A percentile compares a stretch with the other conserved stretches of the same genome.
phyloP scores from a whole-genome alignment of 2,888 invertebrate genomes.

The Oeneis ivallda region DNA sequence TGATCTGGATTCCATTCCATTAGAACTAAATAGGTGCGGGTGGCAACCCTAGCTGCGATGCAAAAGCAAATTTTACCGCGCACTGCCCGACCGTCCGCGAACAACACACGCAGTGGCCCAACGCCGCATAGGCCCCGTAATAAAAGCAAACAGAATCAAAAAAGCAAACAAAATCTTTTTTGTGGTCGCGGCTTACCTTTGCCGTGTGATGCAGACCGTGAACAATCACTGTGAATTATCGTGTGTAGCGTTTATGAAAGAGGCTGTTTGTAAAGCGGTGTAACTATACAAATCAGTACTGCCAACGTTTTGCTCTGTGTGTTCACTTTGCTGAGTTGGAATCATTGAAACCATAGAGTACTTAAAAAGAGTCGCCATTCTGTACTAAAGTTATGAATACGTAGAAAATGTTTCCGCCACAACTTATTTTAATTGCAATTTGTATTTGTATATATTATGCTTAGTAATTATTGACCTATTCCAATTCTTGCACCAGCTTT shows the following conservation, averaged over 20 bases:
- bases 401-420: no score
- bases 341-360: background rate
- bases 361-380: no score
- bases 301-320: background rate
- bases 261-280: constrained; percentile 71
- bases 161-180: constrained; percentile 67
- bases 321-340: background rate
- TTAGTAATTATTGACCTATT: no score
- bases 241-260: constrained; percentile 73
- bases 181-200: constrained; percentile 77
- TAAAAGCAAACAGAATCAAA: constrained; percentile 61
- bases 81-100: constrained; percentile 57
- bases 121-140: constrained; percentile 66
- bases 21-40: background rate
- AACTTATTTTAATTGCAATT: no score
- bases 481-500: no score
- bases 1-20: background rate
- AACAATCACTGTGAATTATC: constrained; percentile 77
- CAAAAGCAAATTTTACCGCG: constrained; percentile 61
- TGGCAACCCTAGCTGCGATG: constrained; percentile 41
- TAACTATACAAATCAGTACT: constrained; percentile 22
- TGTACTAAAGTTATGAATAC: no score
- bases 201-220: constrained; percentile 75
- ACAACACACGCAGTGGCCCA: constrained; percentile 60
- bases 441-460: no score